Base-by-base conservation (phyloP, 2,888 invertebrate genomes). In the Glomeris marginata region DNA sequence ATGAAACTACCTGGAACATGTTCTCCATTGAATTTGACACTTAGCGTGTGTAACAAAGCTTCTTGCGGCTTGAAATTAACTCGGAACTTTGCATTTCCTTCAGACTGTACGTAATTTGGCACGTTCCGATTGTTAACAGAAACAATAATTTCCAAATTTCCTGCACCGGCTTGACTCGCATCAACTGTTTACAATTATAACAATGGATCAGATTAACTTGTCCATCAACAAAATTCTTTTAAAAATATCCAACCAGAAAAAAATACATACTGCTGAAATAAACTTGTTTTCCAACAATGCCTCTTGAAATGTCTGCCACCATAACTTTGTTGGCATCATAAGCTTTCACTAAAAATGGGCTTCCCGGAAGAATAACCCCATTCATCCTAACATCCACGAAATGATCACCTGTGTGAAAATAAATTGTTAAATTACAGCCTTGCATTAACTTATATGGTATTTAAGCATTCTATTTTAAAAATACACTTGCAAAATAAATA, bases 61-160 rank as follows among this genome's bases (percentile, higher is more conserved):
- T 92, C 91, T 34, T 87, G 85, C 0, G 95, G 95, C 63, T 92
- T 92, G 71, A 97, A 97, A 69, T 95, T 94, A 20, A 87, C 85
- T 65, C 79, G 68, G 63, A 97, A 97, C 60, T 88, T 80, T 0
- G 94, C 95, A 66, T 94, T 94, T 38, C 94, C 94, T 72, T 95
- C 94, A 41, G 91, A 87, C 63, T 92, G 90, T 1, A 97, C 95
- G 66, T 91, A 95, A 71, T 97, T 97, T 10, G 95, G 95, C 15
- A 97, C 94, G 69, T 97, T 97, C 62, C 91, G 80, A 13, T 91
- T 91, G 61, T 84, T 88, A 1, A 94, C 92, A 1, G 94, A 91
- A 0, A 97, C 94, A 54, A 95, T 94, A 49, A 97, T 95, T 71
- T 97, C 95, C 63, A 95, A 73, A 69, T 95, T 95, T 21, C 95